phyloP scores from a whole-genome alignment of 2,113 vertebrate genomes.

The Sisor rabdophorus region DNA sequence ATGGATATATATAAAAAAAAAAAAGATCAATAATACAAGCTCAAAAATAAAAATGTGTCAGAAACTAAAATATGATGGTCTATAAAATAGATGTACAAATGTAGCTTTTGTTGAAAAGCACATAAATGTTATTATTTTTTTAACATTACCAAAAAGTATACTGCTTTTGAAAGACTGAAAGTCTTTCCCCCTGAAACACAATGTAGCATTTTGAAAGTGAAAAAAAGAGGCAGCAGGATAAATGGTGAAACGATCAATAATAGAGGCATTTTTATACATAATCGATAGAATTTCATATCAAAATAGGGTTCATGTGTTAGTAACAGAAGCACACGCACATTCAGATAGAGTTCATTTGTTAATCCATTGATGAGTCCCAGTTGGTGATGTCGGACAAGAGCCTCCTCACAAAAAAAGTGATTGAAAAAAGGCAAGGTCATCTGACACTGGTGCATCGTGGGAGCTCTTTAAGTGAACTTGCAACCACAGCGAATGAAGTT shows the following conservation, averaged over 20 bases:
- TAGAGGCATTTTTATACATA: conserved; percentile 48
- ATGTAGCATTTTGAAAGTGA: conserved; percentile 14
- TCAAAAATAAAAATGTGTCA: conserved; percentile 10
- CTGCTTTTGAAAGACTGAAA: not conserved
- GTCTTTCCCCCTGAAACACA: conserved; percentile 10
- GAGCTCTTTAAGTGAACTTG: not conserved
- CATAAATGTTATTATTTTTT: conserved; percentile 1
- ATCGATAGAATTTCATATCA: conserved; percentile 39
- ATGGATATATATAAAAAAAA: not conserved
- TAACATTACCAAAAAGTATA: not conserved
- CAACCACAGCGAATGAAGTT: not conserved
- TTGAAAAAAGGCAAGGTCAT: conserved; percentile 23
- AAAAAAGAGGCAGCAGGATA: conserved; percentile 38
- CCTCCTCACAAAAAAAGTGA: conserved; percentile 22
- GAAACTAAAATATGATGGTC: conserved; percentile 13
- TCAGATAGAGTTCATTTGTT: conserved; percentile 39
- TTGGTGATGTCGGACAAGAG: conserved; percentile 21
- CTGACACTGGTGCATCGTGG: conserved; percentile 16
- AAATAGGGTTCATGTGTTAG: conserved; percentile 49
- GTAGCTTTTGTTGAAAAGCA: conserved; percentile 20
- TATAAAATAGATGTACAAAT: conserved; percentile 29
- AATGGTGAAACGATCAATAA: conserved; percentile 54
- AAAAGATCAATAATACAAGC: not conserved
- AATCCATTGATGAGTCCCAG: conserved; percentile 23
- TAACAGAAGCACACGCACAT: conserved; percentile 56